Base-by-base conservation (phyloP, 2,888 invertebrate species). In the Scaptomyza reducta region DNA sequence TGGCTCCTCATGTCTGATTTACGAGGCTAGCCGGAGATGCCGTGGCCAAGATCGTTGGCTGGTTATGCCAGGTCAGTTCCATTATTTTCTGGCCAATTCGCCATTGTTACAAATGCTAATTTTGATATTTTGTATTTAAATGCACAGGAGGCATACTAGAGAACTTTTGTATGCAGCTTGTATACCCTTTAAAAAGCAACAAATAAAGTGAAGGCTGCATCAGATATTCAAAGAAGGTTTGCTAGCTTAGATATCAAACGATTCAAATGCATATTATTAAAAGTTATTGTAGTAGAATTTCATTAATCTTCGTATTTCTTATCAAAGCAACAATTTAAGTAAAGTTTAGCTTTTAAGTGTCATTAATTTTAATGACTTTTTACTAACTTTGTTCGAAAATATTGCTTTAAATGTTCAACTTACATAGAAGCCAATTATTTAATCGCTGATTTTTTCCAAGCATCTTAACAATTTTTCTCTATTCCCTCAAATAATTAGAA, bases 81-180 rank as follows among this genome's bases (percentile, higher is more conserved):
- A 86, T 89, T 86, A 88, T 85, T 87, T 88, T 83, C 67, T 58
- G 70, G 71, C 86, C 85, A 88, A 88, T 88, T 88, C 89, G 89
- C 87, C 78, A 89, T 90, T 90, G 90, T 90, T 90, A 87, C 85
- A 80, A 90, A 90, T 90, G 90, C 90, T 90, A 90, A 90, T 90
- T 90, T 90, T 81, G 85, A 87, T 89, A 89, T 88, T 90, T 89
- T 89, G 87, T 86, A 90, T 90, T 90, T 90, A 89, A 89, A 90
- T 89, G 86, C 31, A 31, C 68, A 54, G 64, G 49, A 66, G 67
- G 82, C 47, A 65, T 10, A 10, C 10, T 14, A 16, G 16, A 40
- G 16, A 16, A 40, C 10, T 9, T 38, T 38, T 22, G 3, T 2
- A 22, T 22, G 22, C 22, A 22, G 22, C 22, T 16, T 10, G 4